phyloP scores from a whole-genome alignment of 2,113 vertebrate genomes.

The Spheniscus mendiculus region DNA sequence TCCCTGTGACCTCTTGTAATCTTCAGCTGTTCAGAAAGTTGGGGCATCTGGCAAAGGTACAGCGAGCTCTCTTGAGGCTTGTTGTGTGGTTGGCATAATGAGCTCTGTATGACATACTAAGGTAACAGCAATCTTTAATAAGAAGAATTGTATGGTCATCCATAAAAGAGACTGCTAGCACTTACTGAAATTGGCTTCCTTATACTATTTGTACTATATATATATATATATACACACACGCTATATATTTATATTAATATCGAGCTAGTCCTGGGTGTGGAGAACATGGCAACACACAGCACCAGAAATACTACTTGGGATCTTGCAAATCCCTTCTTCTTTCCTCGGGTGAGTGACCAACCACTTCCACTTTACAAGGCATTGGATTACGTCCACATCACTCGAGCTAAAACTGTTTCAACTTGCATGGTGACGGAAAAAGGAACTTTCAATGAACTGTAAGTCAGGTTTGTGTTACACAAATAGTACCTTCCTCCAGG shows the following conservation, averaged over 20 bases:
- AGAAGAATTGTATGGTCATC: background rate
- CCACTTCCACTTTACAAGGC: background rate
- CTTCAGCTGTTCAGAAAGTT: background rate
- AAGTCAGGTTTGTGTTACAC: background rate
- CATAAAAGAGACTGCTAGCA: background rate
- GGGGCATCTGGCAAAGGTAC: background rate
- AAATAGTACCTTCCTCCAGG: background rate
- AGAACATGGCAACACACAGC: background rate
- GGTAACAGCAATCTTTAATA: background rate
- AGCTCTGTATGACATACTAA: background rate
- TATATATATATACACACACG: background rate
- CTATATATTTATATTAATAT: background rate
- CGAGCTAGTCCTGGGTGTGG: background rate
- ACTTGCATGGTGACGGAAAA: background rate
- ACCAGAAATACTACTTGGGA: background rate
- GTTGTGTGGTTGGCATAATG: background rate
- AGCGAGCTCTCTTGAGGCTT: background rate
- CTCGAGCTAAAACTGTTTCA: background rate
- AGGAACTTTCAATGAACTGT: background rate
- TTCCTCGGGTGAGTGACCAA: background rate
- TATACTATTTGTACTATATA: background rate
- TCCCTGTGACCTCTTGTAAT: background rate
- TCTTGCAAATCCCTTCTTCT: background rate
- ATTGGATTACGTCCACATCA: fast-evolving
- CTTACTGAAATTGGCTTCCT: background rate